phyloP scores from a whole-genome alignment of 2,888 invertebrate genomes.

The Dryadula phaetusa region DNA sequence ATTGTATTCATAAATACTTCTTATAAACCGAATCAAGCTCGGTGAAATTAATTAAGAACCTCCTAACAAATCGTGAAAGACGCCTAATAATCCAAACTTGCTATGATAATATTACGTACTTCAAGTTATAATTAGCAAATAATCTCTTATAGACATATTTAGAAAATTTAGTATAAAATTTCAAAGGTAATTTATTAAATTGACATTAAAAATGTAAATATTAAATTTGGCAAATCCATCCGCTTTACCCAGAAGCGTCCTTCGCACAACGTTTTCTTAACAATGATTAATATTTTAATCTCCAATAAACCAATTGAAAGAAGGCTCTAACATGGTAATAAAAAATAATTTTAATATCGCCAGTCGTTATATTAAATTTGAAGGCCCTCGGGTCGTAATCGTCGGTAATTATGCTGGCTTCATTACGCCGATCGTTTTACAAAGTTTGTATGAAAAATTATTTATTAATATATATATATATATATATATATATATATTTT shows the following conservation, averaged over 20 bases:
- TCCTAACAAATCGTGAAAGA: too few relatives aligned
- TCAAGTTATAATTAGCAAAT: too few relatives aligned
- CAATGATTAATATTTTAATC: constrained; percentile 21
- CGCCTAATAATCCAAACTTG: too few relatives aligned
- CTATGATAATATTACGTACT: too few relatives aligned
- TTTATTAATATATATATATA: too few relatives aligned
- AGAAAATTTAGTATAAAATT: not conserved
- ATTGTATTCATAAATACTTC: too few relatives aligned
- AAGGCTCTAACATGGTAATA: constrained; percentile 22
- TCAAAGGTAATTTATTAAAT: not conserved
- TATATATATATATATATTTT: too few relatives aligned
- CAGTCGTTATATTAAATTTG: constrained; percentile 26
- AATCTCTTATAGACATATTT: too few relatives aligned
- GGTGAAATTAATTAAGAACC: too few relatives aligned
- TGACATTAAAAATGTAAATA: not conserved
- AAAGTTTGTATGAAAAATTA: not conserved
- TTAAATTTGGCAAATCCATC: not conserved
- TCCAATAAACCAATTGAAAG: constrained; percentile 31
- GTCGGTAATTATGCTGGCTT: constrained; percentile 28
- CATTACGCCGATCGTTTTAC: constrained; percentile 18
- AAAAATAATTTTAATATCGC: constrained; percentile 35
- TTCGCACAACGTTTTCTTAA: constrained; percentile 6
- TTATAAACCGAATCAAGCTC: too few relatives aligned
- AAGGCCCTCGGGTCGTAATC: constrained; percentile 30
- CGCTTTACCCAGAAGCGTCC: not conserved